Evolutionary conservation across 1,140 invertebrate species (phyloP), one percentile per base, ranked within the genome.

Genomic region (Pseudoatta argentina): DNA sequence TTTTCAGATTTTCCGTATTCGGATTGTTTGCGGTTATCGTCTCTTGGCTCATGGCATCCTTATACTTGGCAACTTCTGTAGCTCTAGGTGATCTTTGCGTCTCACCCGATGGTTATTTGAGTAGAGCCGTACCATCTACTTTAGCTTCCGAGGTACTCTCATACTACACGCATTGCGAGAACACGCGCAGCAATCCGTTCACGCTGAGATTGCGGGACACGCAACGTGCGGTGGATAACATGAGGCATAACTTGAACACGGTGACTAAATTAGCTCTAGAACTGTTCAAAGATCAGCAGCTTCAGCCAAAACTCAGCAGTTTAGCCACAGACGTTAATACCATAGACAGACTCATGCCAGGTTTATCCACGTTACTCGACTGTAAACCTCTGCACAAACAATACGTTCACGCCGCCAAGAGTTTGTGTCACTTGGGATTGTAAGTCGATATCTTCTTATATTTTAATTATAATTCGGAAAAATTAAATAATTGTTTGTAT

Each of bases 1-100:
- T 27, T 61, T 88, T 66, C 86, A 97, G 97, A 89, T 97, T 97
- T 88, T 97, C 97, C 91, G 98, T 98, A 51, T 98, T 98, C 91
- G 98, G 98, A 44, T 95, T 99, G 73, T 96, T 98, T 86, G 98
- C 98, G 61, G 97, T 99, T n/a, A 98, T 98, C 88, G 97, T 98
- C 86, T 98, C 98, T 87, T 99, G 98, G 97, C 95, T 98, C 75
- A 97, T 98, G 95, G 97, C 97, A 27, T 98, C 98, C 66, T 92
- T 98, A 34, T 98, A 98, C 94, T 95, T 98, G 71, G 97, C 97
- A 34, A 96, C 97, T 16, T 97, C 97, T 67, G 98, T 98, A 91
- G 98, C 97, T 73, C 95, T 98, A 0, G 97, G 97, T 21, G 97
- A 97, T 91, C 96, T 98, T 34, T 97, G 98, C 91, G 96, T 97